Base-by-base conservation (phyloP, 1,140 invertebrate species). In the Chelonus insularis region DNA sequence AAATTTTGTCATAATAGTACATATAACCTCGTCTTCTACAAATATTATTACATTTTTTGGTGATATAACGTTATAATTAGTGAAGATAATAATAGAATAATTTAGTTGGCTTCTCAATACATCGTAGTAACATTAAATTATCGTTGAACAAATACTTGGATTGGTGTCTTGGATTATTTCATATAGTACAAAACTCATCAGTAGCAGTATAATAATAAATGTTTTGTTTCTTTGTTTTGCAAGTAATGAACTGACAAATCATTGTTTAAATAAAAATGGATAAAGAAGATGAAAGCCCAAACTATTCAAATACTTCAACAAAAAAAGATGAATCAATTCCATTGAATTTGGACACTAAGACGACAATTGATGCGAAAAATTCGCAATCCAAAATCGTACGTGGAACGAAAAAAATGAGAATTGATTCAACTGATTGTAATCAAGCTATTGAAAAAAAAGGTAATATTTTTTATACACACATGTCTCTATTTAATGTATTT, bases 371-470 rank as follows among this genome's bases (percentile, higher is more conserved):
- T 48, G 11, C 63, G 0, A 79, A 77, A 52, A 75, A 66, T 65
- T 60, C 66, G 12, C 75, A 72, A 45, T 69, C 67, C 56, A 72
- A 73, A 52, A 74, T 81, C 47, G 73, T 76, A 0, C 66, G 78
- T 6, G 73, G 74, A 6, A 74, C 73, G 11, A 81, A 81, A 39
- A 79, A 69, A 51, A 67, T 77, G 52, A 77, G 73, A 51, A 48
- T 71, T 14, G 78, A 80, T 50, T 60, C 50, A 57, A 50, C 57
- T 4, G 70, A 75, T 32, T 39, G 23, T 21, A 63, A 43, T 20
- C 70, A 72, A 9, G 0, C 64, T 9, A 32, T 21, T 9, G 74
- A 76, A n/a, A 79, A 77, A 43, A 79, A 75, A 72, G 79, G 79
- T 79, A 57, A 29, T 21, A n/a, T n/a, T n/a, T n/a, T n/a, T n/a